Evolutionary conservation across 2,113 vertebrate species (phyloP).

Genomic region (Cnemophilus loriae): DNA sequence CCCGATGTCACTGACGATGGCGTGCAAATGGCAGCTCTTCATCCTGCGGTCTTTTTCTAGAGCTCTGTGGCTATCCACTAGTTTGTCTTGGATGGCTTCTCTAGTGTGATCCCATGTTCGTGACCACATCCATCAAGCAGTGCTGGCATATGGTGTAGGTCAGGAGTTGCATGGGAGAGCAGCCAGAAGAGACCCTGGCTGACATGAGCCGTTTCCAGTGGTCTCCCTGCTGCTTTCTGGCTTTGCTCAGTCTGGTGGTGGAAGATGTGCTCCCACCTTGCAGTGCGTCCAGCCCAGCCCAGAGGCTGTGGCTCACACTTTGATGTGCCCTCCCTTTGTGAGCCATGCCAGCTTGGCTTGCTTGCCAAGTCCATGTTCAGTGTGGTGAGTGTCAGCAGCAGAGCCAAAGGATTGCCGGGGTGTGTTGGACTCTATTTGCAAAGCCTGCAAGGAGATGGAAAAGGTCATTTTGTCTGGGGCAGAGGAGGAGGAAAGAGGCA

Average conservation of each 20-base stretch:
- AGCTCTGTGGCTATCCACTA: not conserved
- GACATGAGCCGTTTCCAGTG: not conserved
- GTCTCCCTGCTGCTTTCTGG: not conserved
- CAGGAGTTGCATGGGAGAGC: fast-evolving
- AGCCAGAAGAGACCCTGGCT: fast-evolving
- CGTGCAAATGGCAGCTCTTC: fast-evolving
- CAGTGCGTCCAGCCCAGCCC: not conserved
- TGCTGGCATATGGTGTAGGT: not conserved
- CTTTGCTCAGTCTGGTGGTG: not conserved
- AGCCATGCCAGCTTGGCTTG: not conserved
- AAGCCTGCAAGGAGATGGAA: not conserved
- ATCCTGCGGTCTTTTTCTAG: not conserved
- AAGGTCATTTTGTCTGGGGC: not conserved
- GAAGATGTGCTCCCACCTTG: not conserved
- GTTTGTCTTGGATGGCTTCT: not conserved
- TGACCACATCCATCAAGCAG: not conserved
- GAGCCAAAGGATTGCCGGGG: not conserved
- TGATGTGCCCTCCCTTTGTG: not conserved
- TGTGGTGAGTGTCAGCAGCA: not conserved
- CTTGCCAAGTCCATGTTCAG: not conserved
- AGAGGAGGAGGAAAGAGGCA: not conserved
- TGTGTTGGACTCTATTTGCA: not conserved
- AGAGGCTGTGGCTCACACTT: not conserved
- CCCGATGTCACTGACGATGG: fast-evolving
- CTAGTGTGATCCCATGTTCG: not conserved